Evolutionary conservation across 1,140 invertebrate species (phyloP).

Genomic region (Thereuonema tuberculata): DNA sequence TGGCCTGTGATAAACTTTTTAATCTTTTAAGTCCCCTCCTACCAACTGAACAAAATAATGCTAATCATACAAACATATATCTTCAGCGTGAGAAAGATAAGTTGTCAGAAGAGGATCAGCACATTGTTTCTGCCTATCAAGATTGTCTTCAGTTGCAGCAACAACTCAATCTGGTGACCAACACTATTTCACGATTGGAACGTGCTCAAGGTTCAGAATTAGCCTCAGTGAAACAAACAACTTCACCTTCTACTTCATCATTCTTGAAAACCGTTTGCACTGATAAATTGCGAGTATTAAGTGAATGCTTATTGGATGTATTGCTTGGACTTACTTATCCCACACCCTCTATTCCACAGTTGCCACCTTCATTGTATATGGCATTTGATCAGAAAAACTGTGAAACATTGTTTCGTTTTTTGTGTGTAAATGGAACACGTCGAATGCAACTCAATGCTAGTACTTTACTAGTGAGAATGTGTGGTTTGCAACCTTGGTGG

Average conservation of each 20-base stretch:
- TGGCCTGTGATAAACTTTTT: conserved; percentile 65
- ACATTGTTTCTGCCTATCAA: conserved; percentile 63
- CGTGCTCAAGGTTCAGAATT: conserved; percentile 25
- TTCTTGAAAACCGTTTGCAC: conserved; percentile 38
- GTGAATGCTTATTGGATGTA: conserved; percentile 63
- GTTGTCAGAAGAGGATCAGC: conserved; percentile 38
- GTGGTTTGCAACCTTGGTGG: conserved; percentile 69
- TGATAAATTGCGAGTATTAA: conserved; percentile 62
- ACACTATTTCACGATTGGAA: conserved; percentile 54
- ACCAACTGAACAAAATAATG: conserved; percentile 3
- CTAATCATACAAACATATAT: background rate
- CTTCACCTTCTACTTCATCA: too few species aligned
- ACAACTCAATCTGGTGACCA: conserved; percentile 57
- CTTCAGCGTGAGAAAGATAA: conserved; percentile 22
- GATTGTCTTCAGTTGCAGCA: conserved; percentile 65
- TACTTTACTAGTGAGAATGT: conserved; percentile 61
- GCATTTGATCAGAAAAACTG: conserved; percentile 44
- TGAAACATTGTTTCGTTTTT: conserved; percentile 50
- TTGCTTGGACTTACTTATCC: conserved; percentile 39
- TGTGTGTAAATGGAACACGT: conserved; percentile 45
- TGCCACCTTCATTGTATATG: conserved; percentile 24
- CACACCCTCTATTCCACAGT: conserved; percentile 36
- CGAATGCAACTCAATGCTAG: conserved; percentile 54
- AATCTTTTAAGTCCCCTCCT: conserved; percentile 56
- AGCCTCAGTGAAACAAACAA: background rate